Evolutionary conservation across 2,888 invertebrate species (phyloP), one percentile per base, ranked within the genome.

Genomic region (Chrysolina americana): DNA sequence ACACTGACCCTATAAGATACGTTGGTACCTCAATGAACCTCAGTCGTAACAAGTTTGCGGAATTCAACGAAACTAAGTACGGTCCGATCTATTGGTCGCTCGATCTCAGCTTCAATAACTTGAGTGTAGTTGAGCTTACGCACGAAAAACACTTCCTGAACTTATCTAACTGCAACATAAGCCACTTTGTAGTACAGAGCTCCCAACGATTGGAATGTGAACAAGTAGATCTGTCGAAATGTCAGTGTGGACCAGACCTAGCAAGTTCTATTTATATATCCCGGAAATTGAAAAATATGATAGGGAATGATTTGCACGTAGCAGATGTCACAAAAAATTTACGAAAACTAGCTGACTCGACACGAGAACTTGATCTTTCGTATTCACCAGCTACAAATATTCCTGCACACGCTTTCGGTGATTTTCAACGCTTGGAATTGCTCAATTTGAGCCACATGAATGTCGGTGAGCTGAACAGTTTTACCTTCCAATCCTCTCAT

Each of bases 51-150:
- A 66, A 64, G 17, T 28, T 75, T 8, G 44, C 19, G 4, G 47
- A 66, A 47, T 75, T 70, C 47, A 59, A 69, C 17, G 75, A 75
- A 53, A 48, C 23, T 13, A 19, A 64, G 19, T 53, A 66, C 23
- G 11, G 36, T 15, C n/a, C 9, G 2, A 2, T 8, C 9, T 48
- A 65, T 48, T 8, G 21, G 6, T 66, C 59, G 11, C 17, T 75
- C 21, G 48, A 75, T 75, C n/a, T 75, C 19, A 75, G 70, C 70
- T 53, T 65, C 53, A 75, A 75, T 63, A 28, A 50, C 17, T 53
- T 75, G 17, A 44, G 6, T n/a, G 21, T 11, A 41, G 36, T 70
- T 2, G 9, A 41, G 9, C 21, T 65, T 6, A 1, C 3, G 13
- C 0, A 19, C 6, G 9, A 56, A 11, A 36, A 36, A 8, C 2